Conservation (phyloP, 1,140 invertebrate species). For the Carposina sasakii region DNA sequence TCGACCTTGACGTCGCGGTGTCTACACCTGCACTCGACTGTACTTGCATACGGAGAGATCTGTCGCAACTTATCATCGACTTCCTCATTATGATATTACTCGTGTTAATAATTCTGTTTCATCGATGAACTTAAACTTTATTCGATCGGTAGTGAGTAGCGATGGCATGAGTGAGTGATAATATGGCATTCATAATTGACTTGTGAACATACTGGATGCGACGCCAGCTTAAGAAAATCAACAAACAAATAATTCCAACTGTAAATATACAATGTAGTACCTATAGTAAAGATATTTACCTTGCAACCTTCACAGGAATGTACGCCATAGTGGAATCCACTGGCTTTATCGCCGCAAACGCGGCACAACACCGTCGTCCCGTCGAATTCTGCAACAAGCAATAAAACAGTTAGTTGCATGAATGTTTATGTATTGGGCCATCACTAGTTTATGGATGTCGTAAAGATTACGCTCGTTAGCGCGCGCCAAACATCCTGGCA, state of each 20-base stretch:
- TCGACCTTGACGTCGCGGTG: conserved; percentile 40
- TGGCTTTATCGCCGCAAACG: conserved; percentile 98
- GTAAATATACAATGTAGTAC: neutral
- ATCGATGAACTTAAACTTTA: too few relatives aligned
- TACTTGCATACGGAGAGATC: too few relatives aligned
- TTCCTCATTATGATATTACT: too few relatives aligned
- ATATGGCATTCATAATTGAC: too few relatives aligned
- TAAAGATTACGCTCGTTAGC: conserved; percentile 27
- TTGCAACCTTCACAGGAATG: conserved; percentile 99
- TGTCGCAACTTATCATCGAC: too few relatives aligned
- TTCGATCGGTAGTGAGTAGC: too few relatives aligned
- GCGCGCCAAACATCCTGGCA: conserved; percentile 42
- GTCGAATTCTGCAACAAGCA: conserved; percentile 94
- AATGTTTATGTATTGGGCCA: conserved; percentile 5
- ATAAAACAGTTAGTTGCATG: conserved; percentile 16
- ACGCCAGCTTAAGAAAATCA: neutral
- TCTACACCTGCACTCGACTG: too few relatives aligned
- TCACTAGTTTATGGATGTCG: conserved; percentile 18
- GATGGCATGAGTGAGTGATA: too few relatives aligned
- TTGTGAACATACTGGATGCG: neutral
- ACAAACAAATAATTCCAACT: neutral
- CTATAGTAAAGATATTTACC: conserved; percentile 74
- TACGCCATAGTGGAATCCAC: conserved; percentile 99
- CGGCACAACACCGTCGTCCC: conserved; percentile 97
- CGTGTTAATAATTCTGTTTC: too few relatives aligned